Evolutionary conservation across 2,113 vertebrate genomes (phyloP), one percentile per base, ranked within the genome.

Genomic region (Pteruthius melanotis): DNA sequence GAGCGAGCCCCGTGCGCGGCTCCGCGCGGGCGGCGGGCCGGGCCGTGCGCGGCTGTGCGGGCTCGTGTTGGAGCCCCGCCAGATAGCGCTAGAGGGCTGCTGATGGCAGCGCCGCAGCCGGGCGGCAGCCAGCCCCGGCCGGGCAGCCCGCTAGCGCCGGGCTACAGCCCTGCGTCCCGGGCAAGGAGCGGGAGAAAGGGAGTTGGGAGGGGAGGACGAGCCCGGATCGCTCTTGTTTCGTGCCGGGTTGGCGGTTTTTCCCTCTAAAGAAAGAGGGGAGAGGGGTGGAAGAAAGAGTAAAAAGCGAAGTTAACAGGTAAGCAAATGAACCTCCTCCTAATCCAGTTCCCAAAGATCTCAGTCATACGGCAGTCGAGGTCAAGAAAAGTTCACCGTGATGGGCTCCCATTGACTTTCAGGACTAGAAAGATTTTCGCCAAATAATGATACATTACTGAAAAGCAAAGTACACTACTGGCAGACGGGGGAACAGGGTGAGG

Each of bases 81-180:
- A 99, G 99, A 98, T 99, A 99, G 98, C 99, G 98, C 98, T 99
- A 98, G 97, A 99, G 98, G 97, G 99, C 99, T 97, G 98, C 97
- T 96, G 94, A 99, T 98, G 96, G 97, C 93, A 88, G 77, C 40
- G 22, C 86, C 83, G 66, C 61, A 10, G 37, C 33, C 83, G 30
- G 53, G 52, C 42, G 7, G 35, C 35, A 7, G 30, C 50, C 47
- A 23, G 60, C 37, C 15, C 44, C 30, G 23, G 4, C n/a, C n/a
- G n/a, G n/a, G n/a, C n/a, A n/a, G n/a, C 75, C 66, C 59, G 74
- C 56, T 4, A 71, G 53, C 26, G 28, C 50, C 49, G 49, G 83
- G 21, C 24, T 31, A 20, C 49, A 87, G 74, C 86, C 79, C 52
- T 5, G 93, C 74, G 35, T 6, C 56, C 82, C 37, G 12, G 35